Base-by-base conservation (phyloP, 2,888 invertebrate species). In the Drosophila colorata region DNA sequence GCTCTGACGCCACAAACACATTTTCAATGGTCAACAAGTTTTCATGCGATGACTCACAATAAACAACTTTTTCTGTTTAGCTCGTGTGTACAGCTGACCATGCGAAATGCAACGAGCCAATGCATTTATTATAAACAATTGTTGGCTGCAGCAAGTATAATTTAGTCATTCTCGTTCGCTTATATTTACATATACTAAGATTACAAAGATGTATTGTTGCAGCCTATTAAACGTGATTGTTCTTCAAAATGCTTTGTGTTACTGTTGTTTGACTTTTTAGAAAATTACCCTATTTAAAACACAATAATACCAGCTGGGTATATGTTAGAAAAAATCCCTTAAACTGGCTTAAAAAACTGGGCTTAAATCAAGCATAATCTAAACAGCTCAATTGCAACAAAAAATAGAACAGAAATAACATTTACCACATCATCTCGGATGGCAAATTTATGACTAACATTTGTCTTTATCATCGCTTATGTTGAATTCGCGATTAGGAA, bases 81-180 rank as follows among this genome's bases (percentile, higher is more conserved):
- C 11, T 44, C 33, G 13, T 20, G 28, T 20, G 18, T 23, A 3
- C 25, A 25, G 25, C 25, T 28, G 28, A 28, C 28, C 9, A 28
- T 1, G 18, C 4, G 8, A 33, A n/a, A 1, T 33, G 25, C 37
- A 40, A 11, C 13, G 16, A 13, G 0, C 37, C n/a, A 41, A 33
- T 66, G 52, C 40, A 57, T 44, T 49, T 38, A 14, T 33, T 52
- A 9, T 73, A 71, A 69, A 57, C 69, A 73, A 65, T 38, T 33
- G 41, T 4, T 8, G 7, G 11, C 23, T 23, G 23, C 16, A 14
- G 6, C 1, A 41, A 14, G 4, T 33, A 4, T 33, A 33, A 13
- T 33, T 33, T 33, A 33, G 13, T 33, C 33, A 33, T 33, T 33
- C 13, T 11, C 31, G 4, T 11, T 11, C 11, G 31, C 11, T n/a